A percentile compares a stretch with the other conserved stretches of the same genome.
Evolutionary conservation across 2,888 invertebrate species (phyloP).

Genomic region (Uropetala carovei): DNA sequence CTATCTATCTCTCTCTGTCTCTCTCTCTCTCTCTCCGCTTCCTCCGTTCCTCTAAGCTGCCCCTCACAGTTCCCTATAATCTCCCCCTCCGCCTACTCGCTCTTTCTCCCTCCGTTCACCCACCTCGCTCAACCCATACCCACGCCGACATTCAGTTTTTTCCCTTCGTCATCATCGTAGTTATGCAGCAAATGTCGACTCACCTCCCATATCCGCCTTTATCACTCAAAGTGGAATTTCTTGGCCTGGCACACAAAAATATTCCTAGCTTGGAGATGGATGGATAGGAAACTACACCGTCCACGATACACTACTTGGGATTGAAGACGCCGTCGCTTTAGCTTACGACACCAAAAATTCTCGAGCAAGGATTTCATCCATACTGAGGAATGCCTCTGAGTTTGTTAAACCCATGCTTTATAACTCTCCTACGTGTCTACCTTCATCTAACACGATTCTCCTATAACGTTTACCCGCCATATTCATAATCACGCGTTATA

Average conservation of each 20-base stretch:
- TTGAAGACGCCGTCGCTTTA: background rate
- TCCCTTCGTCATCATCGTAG: conserved; percentile 58
- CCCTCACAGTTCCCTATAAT: too few species aligned
- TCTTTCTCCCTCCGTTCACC: background rate
- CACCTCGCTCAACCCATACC: background rate
- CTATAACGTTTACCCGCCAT: background rate
- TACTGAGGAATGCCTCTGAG: background rate
- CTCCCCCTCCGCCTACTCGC: background rate
- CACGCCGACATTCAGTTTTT: conserved; percentile 54
- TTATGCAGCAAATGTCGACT: conserved; percentile 62
- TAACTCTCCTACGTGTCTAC: background rate
- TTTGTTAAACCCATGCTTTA: background rate
- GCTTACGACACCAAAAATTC: conserved; percentile 1
- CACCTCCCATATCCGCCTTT: conserved; percentile 55
- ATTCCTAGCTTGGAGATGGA: background rate
- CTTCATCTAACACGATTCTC: background rate
- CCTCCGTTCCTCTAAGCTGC: background rate
- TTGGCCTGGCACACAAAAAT: conserved; percentile 46
- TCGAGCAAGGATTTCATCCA: background rate
- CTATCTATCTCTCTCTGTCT: conserved; percentile 7
- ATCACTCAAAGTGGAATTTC: conserved; percentile 58
- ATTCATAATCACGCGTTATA: too few species aligned
- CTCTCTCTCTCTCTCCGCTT: background rate
- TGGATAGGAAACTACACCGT: background rate
- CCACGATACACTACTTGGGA: background rate